Conservation (phyloP, 2,113 vertebrate genomes). For the Zosterops hypoxanthus region DNA sequence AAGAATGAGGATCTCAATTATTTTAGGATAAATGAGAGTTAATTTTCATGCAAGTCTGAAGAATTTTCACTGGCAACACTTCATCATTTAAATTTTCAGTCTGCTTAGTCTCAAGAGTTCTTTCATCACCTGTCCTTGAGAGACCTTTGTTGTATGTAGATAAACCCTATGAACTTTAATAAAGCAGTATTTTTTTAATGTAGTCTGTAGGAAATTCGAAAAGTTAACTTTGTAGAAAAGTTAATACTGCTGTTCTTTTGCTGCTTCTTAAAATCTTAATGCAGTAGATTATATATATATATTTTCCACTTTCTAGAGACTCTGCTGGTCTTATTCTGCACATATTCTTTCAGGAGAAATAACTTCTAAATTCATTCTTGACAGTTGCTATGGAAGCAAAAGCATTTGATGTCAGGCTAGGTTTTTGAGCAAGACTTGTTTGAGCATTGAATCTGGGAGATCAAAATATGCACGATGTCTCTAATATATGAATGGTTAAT, state of each 20-base stretch:
- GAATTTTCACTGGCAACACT: not conserved
- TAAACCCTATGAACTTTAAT: not conserved
- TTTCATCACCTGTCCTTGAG: not conserved
- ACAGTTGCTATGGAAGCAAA: not conserved
- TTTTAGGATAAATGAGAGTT: not conserved
- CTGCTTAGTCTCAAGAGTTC: not conserved
- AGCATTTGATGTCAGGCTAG: not conserved
- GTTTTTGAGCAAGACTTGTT: not conserved
- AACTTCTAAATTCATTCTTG: not conserved
- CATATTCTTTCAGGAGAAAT: not conserved
- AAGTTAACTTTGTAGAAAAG: not conserved
- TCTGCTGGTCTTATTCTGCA: not conserved
- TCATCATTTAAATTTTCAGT: not conserved
- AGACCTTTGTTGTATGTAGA: not conserved
- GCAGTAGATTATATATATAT: not conserved
- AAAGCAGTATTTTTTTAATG: not conserved
- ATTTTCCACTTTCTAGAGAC: not conserved
- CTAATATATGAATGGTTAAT: conserved; percentile 16
- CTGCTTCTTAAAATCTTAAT: not conserved
- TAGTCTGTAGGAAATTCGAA: not conserved
- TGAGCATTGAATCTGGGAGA: not conserved
- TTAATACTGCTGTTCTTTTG: not conserved
- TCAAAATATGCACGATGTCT: not conserved
- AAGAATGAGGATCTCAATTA: not conserved
- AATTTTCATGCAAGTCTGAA: not conserved